phyloP scores from a whole-genome alignment of 1,140 invertebrate species.

The Drosophila busckii region DNA sequence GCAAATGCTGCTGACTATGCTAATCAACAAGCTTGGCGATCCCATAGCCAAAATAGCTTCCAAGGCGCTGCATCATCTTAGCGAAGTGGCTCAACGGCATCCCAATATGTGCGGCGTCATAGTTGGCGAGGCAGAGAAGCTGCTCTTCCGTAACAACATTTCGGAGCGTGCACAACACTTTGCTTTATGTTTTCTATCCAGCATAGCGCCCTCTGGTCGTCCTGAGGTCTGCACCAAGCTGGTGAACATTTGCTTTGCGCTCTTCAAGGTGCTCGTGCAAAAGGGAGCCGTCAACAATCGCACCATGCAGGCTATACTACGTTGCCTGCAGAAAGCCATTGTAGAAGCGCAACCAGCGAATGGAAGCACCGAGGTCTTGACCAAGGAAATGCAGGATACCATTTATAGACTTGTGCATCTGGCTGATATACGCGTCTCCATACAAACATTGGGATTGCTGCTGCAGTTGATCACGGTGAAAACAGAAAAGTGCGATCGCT shows the following conservation, averaged over 20 bases:
- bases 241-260: constrained; percentile 95
- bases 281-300: constrained; percentile 94
- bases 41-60: constrained; percentile 92
- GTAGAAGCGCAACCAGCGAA: constrained; percentile 61
- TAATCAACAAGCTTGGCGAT: constrained; percentile 98
- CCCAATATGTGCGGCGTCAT: constrained; percentile 95
- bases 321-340: constrained; percentile 75
- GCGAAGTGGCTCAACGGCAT: constrained; percentile 90
- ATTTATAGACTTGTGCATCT: constrained; percentile 94
- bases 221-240: constrained; percentile 88
- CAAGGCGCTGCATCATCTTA: constrained; percentile 92
- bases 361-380: constrained; percentile 59
- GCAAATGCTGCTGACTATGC: constrained; percentile 87
- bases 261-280: constrained; percentile 95
- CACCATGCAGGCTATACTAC: constrained; percentile 91
- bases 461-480: constrained; percentile 87
- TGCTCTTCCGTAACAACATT: constrained; percentile 93
- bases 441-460: constrained; percentile 93
- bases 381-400: constrained; percentile 82
- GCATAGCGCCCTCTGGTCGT: constrained; percentile 84
- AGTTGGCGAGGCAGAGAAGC: constrained; percentile 91
- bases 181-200: constrained; percentile 93
- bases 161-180: constrained; percentile 94
- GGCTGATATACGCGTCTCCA: constrained; percentile 88
- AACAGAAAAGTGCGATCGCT: constrained; percentile 82